Evolutionary conservation across 2,797 vertebrate genomes (phyloP).

Genomic region (Melanotaenia nigrans): DNA sequence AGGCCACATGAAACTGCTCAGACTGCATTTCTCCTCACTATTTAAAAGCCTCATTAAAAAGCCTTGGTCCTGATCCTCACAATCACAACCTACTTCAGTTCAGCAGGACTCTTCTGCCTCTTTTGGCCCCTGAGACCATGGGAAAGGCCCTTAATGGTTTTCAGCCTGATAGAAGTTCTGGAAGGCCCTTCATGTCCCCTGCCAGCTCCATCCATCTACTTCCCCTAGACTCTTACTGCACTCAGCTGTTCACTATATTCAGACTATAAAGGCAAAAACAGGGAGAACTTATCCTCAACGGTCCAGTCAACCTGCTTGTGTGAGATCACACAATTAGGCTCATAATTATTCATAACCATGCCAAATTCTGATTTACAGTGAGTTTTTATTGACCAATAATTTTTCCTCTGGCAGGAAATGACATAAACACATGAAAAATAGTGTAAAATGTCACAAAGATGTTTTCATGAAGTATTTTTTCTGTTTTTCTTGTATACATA

Average conservation of each 20-base stretch:
- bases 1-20: slow-evolving; percentile 56
- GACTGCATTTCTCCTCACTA: slow-evolving; percentile 56
- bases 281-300: slow-evolving; percentile 26
- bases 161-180: slow-evolving; percentile 61
- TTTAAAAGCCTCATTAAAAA: slow-evolving; percentile 76
- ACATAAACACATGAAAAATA: slow-evolving; percentile 3
- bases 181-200: slow-evolving; percentile 66
- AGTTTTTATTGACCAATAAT: slow-evolving; percentile 13
- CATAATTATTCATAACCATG: slow-evolving; percentile 5
- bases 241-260: slow-evolving; percentile 23
- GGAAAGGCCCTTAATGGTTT: slow-evolving; percentile 69
- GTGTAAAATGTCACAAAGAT: neutral
- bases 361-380: slow-evolving; percentile 20
- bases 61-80: slow-evolving; percentile 44
- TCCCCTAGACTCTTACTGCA: slow-evolving; percentile 25
- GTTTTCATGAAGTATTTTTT: neutral
- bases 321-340: slow-evolving; percentile 38
- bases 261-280: slow-evolving; percentile 34
- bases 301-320: slow-evolving; percentile 29
- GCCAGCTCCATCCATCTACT: slow-evolving; percentile 55
- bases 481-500: neutral
- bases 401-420: slow-evolving; percentile 10
- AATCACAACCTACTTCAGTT: slow-evolving; percentile 66
- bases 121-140: slow-evolving; percentile 61
- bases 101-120: slow-evolving; percentile 49